Base-by-base conservation (phyloP, 1,140 invertebrate genomes). In the Drosophila mauritiana region DNA sequence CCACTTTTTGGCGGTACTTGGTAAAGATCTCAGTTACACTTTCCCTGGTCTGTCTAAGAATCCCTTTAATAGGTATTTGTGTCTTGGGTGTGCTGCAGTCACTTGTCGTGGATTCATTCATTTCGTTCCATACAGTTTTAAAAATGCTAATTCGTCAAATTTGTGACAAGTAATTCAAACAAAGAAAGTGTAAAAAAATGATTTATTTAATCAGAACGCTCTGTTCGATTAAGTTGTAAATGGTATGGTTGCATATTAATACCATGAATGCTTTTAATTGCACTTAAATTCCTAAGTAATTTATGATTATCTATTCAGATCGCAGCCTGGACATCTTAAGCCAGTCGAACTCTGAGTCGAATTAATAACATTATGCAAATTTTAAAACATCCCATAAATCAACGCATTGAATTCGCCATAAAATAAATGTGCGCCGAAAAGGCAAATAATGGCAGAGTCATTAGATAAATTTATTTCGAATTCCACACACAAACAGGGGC, bases 361-460 rank as follows among this genome's bases (percentile, higher is more conserved):
- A 74, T 75, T 64, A 75, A 65, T 74, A 74, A 75, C 72, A 52
- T 74, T 75, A 74, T 74, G 72, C 52, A 75, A 75, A 75, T 75
- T 42, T 54, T 20, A 56, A 65, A 65, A 45, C 58, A 36, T 17
- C 43, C 52, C 48, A 74, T 74, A 73, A 74, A 74, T 75, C 58
- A 74, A 20, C 43, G 70, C 57, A 54, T 73, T 17, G 56, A 62
- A 49, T 59, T 17, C 13, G 45, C 43, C 64, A 58, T 27, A 27
- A 48, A 70, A 61, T 70, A 68, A 53, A 59, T 70, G 55, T 37
- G 65, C 49, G 52, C 58, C 39, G 58, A 55, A 56, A 73, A 45
- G 52, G 70, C 72, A 75, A 73, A 75, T 75, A 74, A 75, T 75
- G 69, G 69, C 69, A 63, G 53, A 54, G 72, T 75, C 72, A 74